Conservation (phyloP, 2,888 invertebrate species). For the Eupithecia centaureata region DNA sequence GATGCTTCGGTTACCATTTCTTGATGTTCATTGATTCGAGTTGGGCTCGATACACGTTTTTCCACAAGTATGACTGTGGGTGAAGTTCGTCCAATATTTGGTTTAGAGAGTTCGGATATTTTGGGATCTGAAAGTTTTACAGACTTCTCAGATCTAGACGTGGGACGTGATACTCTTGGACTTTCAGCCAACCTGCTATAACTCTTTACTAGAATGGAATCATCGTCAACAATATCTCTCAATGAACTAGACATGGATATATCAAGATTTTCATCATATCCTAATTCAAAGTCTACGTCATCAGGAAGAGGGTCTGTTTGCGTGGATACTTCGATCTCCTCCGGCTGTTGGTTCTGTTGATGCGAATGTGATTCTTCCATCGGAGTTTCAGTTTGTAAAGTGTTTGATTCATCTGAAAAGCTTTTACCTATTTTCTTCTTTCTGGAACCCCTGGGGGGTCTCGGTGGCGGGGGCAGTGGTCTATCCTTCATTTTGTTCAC, state of each 20-base stretch:
- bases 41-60: constrained; percentile 84
- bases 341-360: constrained; percentile 53
- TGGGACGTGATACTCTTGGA: constrained; percentile 76
- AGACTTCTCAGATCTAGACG: constrained; percentile 84
- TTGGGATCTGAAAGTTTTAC: constrained; percentile 82
- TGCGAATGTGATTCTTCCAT: constrained; percentile 47
- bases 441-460: constrained; percentile 88
- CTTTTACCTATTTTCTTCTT: constrained; percentile 64
- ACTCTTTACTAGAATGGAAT: constrained; percentile 78
- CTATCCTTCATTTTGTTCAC: constrained; percentile 93
- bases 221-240: constrained; percentile 79
- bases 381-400: constrained; percentile 43
- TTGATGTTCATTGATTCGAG: constrained; percentile 82
- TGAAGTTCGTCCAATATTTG: constrained; percentile 82
- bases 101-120: constrained; percentile 82
- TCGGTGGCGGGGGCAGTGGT: constrained; percentile 93
- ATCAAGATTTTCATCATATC: constrained; percentile 76
- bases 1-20: constrained; percentile 87
- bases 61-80: constrained; percentile 86
- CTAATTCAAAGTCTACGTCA: constrained; percentile 87
- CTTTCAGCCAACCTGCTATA: constrained; percentile 79
- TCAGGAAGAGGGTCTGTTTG: constrained; percentile 94
- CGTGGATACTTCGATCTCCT: constrained; percentile 90
- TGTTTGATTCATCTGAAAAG: constrained; percentile 48
- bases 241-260: constrained; percentile 78